Conservation (phyloP, 2,888 invertebrate genomes). For the Hylaea fasciaria region DNA sequence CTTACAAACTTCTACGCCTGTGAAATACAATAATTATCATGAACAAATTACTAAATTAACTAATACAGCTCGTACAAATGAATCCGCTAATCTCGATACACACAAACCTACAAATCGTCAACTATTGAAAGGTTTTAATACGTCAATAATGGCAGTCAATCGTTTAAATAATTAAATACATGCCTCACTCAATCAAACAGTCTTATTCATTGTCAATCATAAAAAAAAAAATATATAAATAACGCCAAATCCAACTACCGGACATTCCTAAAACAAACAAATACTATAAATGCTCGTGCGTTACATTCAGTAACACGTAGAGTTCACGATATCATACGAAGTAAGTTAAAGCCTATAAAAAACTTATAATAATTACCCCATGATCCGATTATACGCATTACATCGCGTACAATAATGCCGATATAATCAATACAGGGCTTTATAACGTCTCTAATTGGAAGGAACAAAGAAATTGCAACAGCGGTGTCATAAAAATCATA, state of each 20-base stretch:
- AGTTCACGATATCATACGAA: conserved; percentile 61
- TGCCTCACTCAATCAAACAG: conserved; percentile 74
- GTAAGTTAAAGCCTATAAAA: conserved; percentile 74
- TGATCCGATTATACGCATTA: conserved; percentile 76
- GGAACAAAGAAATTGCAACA: background rate
- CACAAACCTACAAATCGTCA: conserved; percentile 48
- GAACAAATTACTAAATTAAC: conserved; percentile 51
- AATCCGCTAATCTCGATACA: conserved; percentile 44
- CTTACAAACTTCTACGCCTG: conserved; percentile 43
- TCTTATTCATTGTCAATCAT: conserved; percentile 66
- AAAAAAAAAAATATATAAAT: conserved; percentile 37
- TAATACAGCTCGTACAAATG: conserved; percentile 51
- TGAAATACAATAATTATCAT: conserved; percentile 50
- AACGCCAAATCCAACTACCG: conserved; percentile 24
- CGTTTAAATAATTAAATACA: conserved; percentile 67
- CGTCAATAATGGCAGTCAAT: conserved; percentile 70
- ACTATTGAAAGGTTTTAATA: conserved; percentile 40
- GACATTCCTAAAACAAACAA: conserved; percentile 43
- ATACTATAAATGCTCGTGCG: conserved; percentile 71
- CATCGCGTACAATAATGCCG: conserved; percentile 65
- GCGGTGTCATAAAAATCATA: conserved; percentile 23
- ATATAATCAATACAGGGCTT: conserved; percentile 76
- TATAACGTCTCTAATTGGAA: conserved; percentile 2
- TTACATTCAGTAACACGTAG: conserved; percentile 59
- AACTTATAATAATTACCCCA: conserved; percentile 67